A percentile compares a stretch with the other conserved stretches of the same genome.
Evolutionary conservation across 2,113 vertebrate species (phyloP).

Genomic region (Panthera leo): DNA sequence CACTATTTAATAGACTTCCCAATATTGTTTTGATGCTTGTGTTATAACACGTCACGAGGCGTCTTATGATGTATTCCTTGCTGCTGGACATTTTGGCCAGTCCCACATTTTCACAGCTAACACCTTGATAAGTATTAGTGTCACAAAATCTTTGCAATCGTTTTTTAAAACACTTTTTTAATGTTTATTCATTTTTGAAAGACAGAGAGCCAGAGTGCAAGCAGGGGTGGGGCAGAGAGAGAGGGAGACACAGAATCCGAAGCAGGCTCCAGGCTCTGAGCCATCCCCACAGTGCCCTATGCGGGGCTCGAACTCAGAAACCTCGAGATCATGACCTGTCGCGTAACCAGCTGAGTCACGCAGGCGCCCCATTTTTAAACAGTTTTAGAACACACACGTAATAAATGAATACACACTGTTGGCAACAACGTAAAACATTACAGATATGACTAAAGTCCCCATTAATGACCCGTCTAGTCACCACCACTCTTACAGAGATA

Average conservation of each 20-base stretch:
- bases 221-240: too few relatives aligned
- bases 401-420: neutral
- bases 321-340: too few relatives aligned
- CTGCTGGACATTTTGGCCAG: neutral
- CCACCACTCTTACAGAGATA: neutral
- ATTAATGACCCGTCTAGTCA: neutral
- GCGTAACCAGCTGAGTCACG: too few relatives aligned
- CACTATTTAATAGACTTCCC: neutral
- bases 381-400: neutral
- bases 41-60: neutral
- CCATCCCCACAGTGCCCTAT: too few relatives aligned
- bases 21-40: neutral
- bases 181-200: too few relatives aligned
- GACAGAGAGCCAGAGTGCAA: too few relatives aligned
- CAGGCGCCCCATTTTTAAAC: too few relatives aligned
- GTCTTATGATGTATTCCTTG: neutral
- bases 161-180: neutral
- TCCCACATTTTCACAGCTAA: constrained; percentile 18
- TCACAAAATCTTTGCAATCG: neutral
- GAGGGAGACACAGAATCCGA: too few relatives aligned
- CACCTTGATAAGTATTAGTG: neutral
- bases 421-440: neutral
- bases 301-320: too few relatives aligned
- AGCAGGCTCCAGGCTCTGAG: too few relatives aligned
- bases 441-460: neutral